A percentile compares a stretch with the other conserved stretches of the same genome.
Conservation (phyloP, 1,140 invertebrate genomes). For the Camponotus vicinus region DNA sequence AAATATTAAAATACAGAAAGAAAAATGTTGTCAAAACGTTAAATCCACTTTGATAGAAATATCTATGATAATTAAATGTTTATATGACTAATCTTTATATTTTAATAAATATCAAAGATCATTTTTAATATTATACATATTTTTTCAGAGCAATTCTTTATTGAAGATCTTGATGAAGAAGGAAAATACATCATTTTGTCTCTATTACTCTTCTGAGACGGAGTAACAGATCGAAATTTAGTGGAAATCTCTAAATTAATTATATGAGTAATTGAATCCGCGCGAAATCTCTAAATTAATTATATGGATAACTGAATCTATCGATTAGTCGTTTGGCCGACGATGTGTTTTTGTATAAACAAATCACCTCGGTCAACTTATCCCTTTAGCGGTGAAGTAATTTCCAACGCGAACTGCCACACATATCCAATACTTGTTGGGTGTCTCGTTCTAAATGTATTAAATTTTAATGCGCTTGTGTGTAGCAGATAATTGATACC, state of each 20-base stretch:
- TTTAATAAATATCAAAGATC: background rate
- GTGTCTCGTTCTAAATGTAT: background rate
- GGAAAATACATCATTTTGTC: background rate
- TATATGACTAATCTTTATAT: background rate
- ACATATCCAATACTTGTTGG: background rate
- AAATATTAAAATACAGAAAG: conserved; percentile 6
- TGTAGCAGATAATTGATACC: background rate
- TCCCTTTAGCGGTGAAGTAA: background rate
- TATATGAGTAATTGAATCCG: background rate
- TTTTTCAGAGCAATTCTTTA: background rate
- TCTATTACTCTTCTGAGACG: conserved; percentile 9
- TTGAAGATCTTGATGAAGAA: background rate
- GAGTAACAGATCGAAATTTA: conserved; percentile 35
- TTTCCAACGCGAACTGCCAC: background rate
- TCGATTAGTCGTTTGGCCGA: conserved; percentile 24
- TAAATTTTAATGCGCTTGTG: background rate
- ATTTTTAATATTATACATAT: background rate
- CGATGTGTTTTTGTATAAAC: conserved; percentile 10
- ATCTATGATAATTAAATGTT: background rate
- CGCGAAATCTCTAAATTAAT: conserved; percentile 52
- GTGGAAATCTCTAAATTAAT: conserved; percentile 55
- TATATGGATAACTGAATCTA: background rate
- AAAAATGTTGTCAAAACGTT: background rate
- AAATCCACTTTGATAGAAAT: background rate
- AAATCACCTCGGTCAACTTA: conserved; percentile 11